These are phyloP conservation scores for Bemisia tabaci DNA, from an alignment of 1,140 invertebrate genomes.

Conservation along the genomic window DNA sequence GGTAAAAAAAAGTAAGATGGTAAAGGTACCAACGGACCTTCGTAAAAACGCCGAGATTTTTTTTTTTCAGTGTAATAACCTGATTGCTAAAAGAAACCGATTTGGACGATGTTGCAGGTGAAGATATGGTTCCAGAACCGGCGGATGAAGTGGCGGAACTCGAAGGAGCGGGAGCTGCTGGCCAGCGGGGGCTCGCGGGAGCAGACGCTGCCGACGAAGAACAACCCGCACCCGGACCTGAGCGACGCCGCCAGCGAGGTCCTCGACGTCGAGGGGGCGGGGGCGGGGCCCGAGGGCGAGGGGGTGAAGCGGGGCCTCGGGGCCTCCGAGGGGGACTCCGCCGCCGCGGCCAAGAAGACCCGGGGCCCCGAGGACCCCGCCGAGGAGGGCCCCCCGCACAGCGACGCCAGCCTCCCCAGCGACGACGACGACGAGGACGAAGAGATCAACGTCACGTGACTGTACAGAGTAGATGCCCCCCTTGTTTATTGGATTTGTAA, in stretches of 20 bases:
- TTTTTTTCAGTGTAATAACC: too few species aligned
- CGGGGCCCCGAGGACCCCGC: background rate
- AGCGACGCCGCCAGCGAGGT: conserved; percentile 47
- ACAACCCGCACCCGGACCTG: conserved; percentile 90
- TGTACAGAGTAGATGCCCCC: too few species aligned
- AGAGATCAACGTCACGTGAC: background rate
- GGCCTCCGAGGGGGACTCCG: too few species aligned
- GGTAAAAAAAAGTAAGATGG: too few species aligned
- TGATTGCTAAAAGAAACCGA: too few species aligned
- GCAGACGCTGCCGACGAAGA: conserved; percentile 90
- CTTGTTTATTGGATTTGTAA: too few species aligned
- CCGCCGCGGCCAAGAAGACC: background rate
- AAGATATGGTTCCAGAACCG: conserved; percentile 96
- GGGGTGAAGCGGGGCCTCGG: background rate
- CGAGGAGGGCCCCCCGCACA: too few species aligned
- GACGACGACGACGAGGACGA: background rate
- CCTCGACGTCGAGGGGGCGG: background rate
- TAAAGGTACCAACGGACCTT: too few species aligned
- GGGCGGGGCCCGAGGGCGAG: background rate
- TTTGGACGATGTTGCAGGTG: too few species aligned
- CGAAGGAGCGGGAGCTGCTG: conserved; percentile 86
- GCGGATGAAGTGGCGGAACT: conserved; percentile 94
- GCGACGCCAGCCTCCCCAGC: background rate
- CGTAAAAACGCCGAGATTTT: too few species aligned
- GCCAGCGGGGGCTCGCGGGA: conserved; percentile 84